Conservation (phyloP, 2,888 invertebrate genomes). For the Deilephila elpenor region DNA sequence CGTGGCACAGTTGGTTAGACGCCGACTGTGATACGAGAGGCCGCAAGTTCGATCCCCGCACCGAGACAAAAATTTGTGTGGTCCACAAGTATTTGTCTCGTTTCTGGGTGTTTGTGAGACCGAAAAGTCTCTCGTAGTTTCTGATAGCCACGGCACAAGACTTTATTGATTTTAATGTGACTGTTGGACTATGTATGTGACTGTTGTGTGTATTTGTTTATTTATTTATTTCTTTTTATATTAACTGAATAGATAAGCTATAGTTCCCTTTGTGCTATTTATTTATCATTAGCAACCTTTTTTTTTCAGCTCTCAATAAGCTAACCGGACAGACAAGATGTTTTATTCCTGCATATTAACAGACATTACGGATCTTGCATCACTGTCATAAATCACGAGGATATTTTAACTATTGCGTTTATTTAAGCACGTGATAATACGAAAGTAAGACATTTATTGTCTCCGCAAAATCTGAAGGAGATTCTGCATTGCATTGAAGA, state of each 20-base stretch:
- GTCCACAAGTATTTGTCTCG: too few species aligned
- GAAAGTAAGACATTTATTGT: constrained; percentile 14
- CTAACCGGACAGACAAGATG: not conserved
- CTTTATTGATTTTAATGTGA: too few species aligned
- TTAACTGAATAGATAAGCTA: not conserved
- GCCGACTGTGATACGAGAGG: too few species aligned
- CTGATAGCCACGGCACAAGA: too few species aligned
- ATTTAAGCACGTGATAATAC: constrained; percentile 14
- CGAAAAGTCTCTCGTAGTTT: too few species aligned
- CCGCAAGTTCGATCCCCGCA: too few species aligned
- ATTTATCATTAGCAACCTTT: not conserved
- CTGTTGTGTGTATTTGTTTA: not conserved
- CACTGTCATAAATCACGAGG: constrained; percentile 1
- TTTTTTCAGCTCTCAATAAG: too few species aligned
- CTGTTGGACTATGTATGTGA: too few species aligned
- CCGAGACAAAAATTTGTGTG: too few species aligned
- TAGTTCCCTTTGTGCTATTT: not conserved
- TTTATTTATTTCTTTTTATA: too few species aligned
- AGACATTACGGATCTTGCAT: constrained; percentile 5
- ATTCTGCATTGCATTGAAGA: not conserved
- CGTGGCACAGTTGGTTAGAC: too few species aligned
- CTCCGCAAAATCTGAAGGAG: not conserved
- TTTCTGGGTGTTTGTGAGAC: too few species aligned
- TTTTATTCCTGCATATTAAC: not conserved
- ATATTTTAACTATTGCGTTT: not conserved